Conservation (phyloP, 2,888 invertebrate species). For the Nemotelus nigrinus region DNA sequence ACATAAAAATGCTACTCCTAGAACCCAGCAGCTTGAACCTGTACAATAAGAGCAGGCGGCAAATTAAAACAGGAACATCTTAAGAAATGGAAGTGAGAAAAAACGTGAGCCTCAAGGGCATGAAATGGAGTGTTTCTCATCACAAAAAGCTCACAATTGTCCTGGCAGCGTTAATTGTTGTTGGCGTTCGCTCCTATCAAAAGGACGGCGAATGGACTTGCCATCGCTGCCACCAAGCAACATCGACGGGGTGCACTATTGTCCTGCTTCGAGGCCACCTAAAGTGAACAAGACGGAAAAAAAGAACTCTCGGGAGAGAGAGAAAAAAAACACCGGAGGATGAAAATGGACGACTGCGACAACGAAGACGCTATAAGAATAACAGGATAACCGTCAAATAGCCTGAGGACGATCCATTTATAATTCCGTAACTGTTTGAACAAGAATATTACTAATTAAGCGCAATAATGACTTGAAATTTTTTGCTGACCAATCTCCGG, state of each 20-base stretch:
- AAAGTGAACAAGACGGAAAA: constrained; percentile 18
- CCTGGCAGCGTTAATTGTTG: constrained; percentile 45
- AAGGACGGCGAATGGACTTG: constrained; percentile 11
- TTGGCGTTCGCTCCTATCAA: constrained; percentile 41
- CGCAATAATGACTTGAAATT: constrained; percentile 51
- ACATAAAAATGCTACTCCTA: neutral
- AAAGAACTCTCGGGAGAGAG: constrained; percentile 18
- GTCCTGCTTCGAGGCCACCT: constrained; percentile 3
- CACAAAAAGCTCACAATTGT: constrained; percentile 47
- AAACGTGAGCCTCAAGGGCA: constrained; percentile 31
- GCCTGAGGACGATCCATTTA: constrained; percentile 50
- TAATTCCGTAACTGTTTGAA: constrained; percentile 52
- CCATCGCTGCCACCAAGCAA: constrained; percentile 13
- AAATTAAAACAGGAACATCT: constrained; percentile 33
- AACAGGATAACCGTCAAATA: constrained; percentile 48
- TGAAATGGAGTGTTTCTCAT: constrained; percentile 42
- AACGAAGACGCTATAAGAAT: constrained; percentile 29
- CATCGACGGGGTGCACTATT: neutral
- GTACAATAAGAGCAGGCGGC: constrained; percentile 3
- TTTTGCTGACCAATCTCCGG: constrained; percentile 45
- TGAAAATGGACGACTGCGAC: constrained; percentile 28
- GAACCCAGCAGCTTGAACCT: neutral
- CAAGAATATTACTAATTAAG: constrained; percentile 52
- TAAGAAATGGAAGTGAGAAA: constrained; percentile 29
- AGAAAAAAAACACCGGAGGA: constrained; percentile 16